Evolutionary conservation across 2,113 vertebrate genomes (phyloP).

Genomic region (Saimiri boliviensis): DNA sequence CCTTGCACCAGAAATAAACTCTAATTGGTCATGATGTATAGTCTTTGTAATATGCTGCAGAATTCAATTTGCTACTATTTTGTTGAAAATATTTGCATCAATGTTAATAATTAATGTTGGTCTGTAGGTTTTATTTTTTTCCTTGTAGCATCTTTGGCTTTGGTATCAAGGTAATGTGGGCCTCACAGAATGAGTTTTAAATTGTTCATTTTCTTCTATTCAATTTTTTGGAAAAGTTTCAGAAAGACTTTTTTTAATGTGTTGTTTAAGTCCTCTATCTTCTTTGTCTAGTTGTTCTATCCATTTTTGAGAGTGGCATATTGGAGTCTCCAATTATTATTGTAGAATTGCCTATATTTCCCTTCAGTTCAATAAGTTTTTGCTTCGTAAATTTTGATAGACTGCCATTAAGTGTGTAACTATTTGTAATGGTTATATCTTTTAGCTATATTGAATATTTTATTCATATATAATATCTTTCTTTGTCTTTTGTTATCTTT

Average conservation of each 20-base stretch:
- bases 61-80: neutral
- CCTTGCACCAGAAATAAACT: neutral
- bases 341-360: neutral
- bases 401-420: neutral
- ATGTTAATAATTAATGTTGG: neutral
- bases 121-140: neutral
- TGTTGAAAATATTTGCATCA: neutral
- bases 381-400: neutral
- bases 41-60: neutral
- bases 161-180: neutral
- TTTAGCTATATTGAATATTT: neutral
- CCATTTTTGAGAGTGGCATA: neutral
- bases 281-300: neutral
- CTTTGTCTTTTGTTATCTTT: neutral
- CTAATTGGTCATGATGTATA: neutral
- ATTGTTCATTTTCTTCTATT: neutral
- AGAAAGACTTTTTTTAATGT: neutral
- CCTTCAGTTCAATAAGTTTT: neutral
- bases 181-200: neutral
- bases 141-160: neutral
- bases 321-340: neutral
- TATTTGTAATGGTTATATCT: neutral
- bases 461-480: neutral
- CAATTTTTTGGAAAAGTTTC: neutral
- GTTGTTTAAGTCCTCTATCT: neutral